These are phyloP conservation scores for Trachelus tabidus DNA, from an alignment of 2,888 invertebrate species.

Conservation along the genomic window DNA sequence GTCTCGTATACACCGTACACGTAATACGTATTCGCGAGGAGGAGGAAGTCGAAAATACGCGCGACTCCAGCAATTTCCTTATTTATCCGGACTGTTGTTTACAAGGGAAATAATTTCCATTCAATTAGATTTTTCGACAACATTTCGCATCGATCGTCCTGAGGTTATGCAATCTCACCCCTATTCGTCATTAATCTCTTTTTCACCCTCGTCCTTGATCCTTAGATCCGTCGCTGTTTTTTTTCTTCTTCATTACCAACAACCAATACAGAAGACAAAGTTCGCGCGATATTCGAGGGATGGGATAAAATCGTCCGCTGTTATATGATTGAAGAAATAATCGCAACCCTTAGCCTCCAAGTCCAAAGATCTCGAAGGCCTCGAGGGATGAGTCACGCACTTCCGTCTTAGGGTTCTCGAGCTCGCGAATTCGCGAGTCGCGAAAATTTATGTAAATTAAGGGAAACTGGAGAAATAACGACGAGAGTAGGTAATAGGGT, in stretches of 20 bases:
- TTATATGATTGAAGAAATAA: neutral
- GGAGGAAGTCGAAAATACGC: neutral
- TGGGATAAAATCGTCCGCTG: neutral
- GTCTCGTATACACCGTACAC: neutral
- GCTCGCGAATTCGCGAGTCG: neutral
- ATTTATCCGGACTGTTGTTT: neutral
- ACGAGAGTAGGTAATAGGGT: neutral
- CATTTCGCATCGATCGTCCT: neutral
- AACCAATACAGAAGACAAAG: neutral
- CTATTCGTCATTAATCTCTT: neutral
- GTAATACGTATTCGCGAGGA: neutral
- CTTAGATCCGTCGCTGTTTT: neutral
- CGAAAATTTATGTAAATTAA: neutral
- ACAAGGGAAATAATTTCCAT: conserved; percentile 15
- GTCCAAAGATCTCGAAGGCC: neutral
- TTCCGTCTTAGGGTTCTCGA: neutral
- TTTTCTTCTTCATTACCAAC: neutral
- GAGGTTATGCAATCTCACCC: neutral
- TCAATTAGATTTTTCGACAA: conserved; percentile 18
- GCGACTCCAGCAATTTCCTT: neutral
- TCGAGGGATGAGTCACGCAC: neutral
- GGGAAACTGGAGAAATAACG: neutral
- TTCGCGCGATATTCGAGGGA: neutral
- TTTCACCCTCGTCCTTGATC: neutral
- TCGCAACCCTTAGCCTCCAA: neutral